Evolutionary conservation across 2,113 vertebrate species (phyloP).

Genomic region (Erinaceus europaeus): DNA sequence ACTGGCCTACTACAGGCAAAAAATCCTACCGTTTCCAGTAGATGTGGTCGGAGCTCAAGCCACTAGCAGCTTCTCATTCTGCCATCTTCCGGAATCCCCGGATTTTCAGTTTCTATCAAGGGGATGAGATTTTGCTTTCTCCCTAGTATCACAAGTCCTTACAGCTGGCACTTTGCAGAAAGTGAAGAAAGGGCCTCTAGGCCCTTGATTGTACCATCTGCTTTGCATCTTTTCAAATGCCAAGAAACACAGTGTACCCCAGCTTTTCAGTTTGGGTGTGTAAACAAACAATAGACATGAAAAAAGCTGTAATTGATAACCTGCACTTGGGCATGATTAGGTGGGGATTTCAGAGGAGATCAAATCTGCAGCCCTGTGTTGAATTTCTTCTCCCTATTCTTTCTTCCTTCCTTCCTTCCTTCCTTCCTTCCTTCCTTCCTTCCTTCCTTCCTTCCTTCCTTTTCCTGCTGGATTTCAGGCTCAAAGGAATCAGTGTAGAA

Average conservation of each 20-base stretch:
- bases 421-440: not conserved
- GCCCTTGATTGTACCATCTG: not conserved
- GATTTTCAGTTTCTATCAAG: constrained; percentile 63
- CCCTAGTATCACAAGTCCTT: constrained; percentile 45
- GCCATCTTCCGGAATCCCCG: too few relatives aligned
- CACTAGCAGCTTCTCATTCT: too few relatives aligned
- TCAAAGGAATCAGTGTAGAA: not conserved
- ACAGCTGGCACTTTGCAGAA: constrained; percentile 43
- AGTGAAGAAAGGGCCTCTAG: not conserved
- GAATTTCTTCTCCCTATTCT: not conserved
- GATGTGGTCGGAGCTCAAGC: too few relatives aligned
- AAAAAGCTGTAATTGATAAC: not conserved
- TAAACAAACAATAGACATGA: constrained; percentile 6
- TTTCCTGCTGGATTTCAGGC: not conserved
- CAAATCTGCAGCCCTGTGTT: not conserved
- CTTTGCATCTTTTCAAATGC: not conserved
- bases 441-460: not conserved
- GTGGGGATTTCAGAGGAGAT: not conserved
- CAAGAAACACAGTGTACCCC: not conserved
- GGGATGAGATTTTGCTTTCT: constrained; percentile 55
- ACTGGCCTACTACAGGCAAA: too few relatives aligned
- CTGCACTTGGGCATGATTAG: not conserved
- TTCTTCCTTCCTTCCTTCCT: not conserved
- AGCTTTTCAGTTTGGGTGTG: constrained; percentile 2
- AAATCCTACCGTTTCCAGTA: too few relatives aligned